These are phyloP conservation scores for Craseonycteris thonglongyai DNA, from an alignment of 2,113 vertebrate genomes.

Conservation along the genomic window DNA sequence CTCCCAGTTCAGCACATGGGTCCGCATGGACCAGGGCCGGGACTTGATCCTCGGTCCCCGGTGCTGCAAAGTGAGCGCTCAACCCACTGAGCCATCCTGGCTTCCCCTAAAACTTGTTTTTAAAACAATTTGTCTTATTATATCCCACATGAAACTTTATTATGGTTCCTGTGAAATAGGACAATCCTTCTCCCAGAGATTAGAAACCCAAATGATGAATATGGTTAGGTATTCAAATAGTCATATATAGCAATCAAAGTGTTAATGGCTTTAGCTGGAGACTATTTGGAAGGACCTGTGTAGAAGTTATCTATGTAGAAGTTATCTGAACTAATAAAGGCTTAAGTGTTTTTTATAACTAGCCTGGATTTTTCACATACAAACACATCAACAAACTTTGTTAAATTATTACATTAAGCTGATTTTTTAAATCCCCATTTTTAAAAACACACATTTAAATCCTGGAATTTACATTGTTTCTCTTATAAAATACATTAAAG, in stretches of 20 bases:
- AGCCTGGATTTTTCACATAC: not conserved
- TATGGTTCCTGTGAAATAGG: not conserved
- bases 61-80: no score
- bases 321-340: not conserved
- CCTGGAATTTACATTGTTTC: not conserved
- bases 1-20: no score
- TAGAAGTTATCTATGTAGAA: not conserved
- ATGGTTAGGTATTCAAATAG: not conserved
- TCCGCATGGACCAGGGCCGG: no score
- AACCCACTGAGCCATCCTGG: not conserved
- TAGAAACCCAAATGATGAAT: not conserved
- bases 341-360: not conserved
- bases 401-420: not conserved
- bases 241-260: not conserved
- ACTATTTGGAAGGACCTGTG: no score
- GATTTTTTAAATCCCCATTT: not conserved
- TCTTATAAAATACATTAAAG: not conserved
- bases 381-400: not conserved
- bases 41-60: no score
- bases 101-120: not conserved
- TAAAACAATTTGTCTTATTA: not conserved
- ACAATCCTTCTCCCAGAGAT: not conserved
- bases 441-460: not conserved
- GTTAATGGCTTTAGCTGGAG: no score
- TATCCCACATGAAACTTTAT: not conserved